These are phyloP conservation scores for Tineola bisselliella DNA, from an alignment of 2,888 invertebrate species.

Conservation along the genomic window DNA sequence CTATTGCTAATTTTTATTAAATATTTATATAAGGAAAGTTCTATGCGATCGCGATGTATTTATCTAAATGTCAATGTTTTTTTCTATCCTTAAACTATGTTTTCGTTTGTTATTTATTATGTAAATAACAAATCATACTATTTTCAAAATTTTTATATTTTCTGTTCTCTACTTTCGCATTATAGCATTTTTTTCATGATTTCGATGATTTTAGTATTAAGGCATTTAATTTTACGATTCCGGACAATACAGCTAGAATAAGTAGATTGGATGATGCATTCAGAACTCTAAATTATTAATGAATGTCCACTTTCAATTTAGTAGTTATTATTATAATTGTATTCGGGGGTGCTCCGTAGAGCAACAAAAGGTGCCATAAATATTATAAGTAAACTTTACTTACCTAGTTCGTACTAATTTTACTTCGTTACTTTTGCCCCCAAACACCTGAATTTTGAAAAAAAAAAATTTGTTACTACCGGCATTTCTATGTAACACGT, in stretches of 20 bases:
- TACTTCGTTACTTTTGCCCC: neutral
- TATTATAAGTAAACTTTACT: neutral
- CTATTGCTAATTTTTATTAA: neutral
- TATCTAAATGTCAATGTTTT: neutral
- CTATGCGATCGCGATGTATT: neutral
- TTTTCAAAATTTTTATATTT: neutral
- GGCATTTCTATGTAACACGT: neutral
- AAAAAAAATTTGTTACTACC: neutral
- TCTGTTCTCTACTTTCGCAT: neutral
- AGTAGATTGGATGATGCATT: neutral
- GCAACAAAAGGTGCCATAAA: conserved; percentile 9
- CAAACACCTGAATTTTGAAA: too few relatives aligned
- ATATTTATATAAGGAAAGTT: neutral
- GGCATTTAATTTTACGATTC: neutral
- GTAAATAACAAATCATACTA: neutral
- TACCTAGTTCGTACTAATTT: neutral
- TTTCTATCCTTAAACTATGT: neutral
- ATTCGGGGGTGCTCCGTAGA: neutral
- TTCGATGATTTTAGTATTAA: neutral
- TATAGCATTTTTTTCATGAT: neutral
- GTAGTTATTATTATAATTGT: neutral
- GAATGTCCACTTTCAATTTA: neutral
- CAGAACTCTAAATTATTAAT: neutral
- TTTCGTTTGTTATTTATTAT: neutral
- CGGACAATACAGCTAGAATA: conserved; percentile 6